A percentile compares a stretch with the other conserved stretches of the same genome.
Evolutionary conservation across 2,888 invertebrate genomes (phyloP).

Genomic region (Drosophila yooni): DNA sequence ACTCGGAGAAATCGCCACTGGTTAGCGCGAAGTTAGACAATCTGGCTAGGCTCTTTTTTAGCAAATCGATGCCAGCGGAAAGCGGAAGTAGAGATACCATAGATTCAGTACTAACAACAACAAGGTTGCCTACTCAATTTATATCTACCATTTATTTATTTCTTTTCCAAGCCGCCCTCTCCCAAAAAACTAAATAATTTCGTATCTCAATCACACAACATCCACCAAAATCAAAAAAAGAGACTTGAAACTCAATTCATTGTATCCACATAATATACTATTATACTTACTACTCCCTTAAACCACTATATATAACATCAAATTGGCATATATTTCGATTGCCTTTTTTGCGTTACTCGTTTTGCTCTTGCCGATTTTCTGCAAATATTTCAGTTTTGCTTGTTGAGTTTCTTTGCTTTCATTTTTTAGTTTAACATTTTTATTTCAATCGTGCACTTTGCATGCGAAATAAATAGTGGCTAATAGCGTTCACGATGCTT

Average conservation of each 20-base stretch:
- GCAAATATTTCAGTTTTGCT: slow-evolving; percentile 37
- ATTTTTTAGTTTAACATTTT: slow-evolving; percentile 18
- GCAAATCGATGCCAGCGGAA: slow-evolving; percentile 86
- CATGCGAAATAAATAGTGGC: slow-evolving; percentile 62
- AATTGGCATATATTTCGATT: slow-evolving; percentile 56
- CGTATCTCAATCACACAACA: slow-evolving; percentile 23
- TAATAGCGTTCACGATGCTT: slow-evolving; percentile 68
- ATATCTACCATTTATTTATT: slow-evolving; percentile 47
- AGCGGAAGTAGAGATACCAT: slow-evolving; percentile 85
- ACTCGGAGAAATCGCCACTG: slow-evolving; percentile 88
- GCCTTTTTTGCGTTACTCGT: slow-evolving; percentile 27
- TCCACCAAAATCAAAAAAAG: slow-evolving; percentile 3
- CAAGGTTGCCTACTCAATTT: slow-evolving; percentile 83
- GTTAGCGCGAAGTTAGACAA: slow-evolving; percentile 91
- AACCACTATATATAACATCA: slow-evolving; percentile 30
- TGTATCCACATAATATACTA: slow-evolving; percentile 39
- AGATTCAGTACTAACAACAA: slow-evolving; percentile 85
- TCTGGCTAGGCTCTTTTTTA: slow-evolving; percentile 90
- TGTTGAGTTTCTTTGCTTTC: slow-evolving; percentile 25
- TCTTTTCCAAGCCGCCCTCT: slow-evolving; percentile 17
- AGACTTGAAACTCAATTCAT: slow-evolving; percentile 35
- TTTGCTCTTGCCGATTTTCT: slow-evolving; percentile 33
- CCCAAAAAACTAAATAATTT: slow-evolving; percentile 29
- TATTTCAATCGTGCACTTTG: slow-evolving; percentile 64
- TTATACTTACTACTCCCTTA: not conserved